Percentiles rank a stretch among this genome's conserved stretches.
These are phyloP conservation scores for Sebastes minor DNA, from an alignment of 2,797 vertebrate species.

Conservation along the genomic window DNA sequence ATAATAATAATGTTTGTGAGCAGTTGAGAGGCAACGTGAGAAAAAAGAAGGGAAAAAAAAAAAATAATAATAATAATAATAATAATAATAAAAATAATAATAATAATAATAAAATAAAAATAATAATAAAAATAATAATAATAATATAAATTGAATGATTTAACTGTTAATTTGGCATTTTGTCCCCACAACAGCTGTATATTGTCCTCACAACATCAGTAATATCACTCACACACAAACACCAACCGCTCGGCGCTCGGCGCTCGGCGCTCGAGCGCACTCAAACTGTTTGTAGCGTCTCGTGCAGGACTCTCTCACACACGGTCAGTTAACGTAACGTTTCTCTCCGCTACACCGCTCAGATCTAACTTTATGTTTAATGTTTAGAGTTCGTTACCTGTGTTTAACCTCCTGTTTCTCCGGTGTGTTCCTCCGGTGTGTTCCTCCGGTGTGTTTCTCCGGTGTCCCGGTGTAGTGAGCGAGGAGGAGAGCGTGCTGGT, in stretches of 20 bases:
- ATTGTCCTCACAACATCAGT: neutral
- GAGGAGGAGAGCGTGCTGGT: neutral
- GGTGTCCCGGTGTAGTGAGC: neutral
- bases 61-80: no score
- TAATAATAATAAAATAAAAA: no score
- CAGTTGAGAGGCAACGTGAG: no score
- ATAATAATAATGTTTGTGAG: no score
- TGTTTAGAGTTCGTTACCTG: neutral
- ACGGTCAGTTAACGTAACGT: neutral
- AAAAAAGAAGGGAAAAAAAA: no score
- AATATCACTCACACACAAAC: neutral
- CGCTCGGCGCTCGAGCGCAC: neutral
- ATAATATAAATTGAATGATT: no score
- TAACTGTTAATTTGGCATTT: no score
- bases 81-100: no score
- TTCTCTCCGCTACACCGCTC: fast-evolving
- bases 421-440: neutral
- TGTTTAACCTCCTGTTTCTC: neutral
- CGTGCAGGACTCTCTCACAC: neutral
- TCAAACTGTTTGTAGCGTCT: neutral
- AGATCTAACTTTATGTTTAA: fast-evolving
- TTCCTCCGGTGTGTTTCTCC: neutral
- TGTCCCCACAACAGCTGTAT: neutral
- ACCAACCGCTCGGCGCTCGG: no score
- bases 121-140: no score